Conservation (phyloP, 2,797 vertebrate genomes). For the Phrynocephalus vlangalii region DNA sequence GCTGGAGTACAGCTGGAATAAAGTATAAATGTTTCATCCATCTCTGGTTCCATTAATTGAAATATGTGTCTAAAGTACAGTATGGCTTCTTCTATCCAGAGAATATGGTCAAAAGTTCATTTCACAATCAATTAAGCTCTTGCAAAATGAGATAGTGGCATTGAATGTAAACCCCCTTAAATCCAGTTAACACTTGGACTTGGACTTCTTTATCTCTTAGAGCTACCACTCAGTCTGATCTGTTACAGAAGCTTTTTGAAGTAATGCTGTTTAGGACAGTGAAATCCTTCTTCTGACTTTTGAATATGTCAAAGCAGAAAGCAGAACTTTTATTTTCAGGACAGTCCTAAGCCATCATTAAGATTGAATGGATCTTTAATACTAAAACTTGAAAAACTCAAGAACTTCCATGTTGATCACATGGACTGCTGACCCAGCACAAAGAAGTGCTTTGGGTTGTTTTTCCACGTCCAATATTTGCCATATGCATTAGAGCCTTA, state of each 20-base stretch:
- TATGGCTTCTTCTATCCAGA: background rate
- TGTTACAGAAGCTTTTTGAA: background rate
- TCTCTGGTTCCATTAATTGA: background rate
- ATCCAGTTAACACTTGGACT: background rate
- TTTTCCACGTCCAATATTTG: constrained; percentile 46
- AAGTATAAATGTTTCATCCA: background rate
- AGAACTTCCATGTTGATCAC: constrained; percentile 20
- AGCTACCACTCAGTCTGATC: background rate
- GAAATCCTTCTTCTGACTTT: background rate
- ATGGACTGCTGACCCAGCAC: constrained; percentile 10
- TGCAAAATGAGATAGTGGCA: too few species aligned
- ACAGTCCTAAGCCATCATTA: too few species aligned
- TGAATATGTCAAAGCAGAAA: background rate
- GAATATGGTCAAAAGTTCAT: background rate
- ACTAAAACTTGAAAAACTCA: background rate
- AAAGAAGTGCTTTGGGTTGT: constrained; percentile 40
- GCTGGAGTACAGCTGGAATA: background rate
- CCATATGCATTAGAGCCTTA: constrained; percentile 58
- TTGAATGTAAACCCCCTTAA: background rate
- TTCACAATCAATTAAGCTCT: background rate
- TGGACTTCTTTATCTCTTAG: background rate
- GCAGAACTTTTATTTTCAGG: background rate
- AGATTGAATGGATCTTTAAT: background rate
- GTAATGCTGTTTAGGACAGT: constrained; percentile 4
- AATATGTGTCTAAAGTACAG: background rate